Base-by-base conservation (phyloP, 2,888 invertebrate genomes). In the Toxonevra muliebris region DNA sequence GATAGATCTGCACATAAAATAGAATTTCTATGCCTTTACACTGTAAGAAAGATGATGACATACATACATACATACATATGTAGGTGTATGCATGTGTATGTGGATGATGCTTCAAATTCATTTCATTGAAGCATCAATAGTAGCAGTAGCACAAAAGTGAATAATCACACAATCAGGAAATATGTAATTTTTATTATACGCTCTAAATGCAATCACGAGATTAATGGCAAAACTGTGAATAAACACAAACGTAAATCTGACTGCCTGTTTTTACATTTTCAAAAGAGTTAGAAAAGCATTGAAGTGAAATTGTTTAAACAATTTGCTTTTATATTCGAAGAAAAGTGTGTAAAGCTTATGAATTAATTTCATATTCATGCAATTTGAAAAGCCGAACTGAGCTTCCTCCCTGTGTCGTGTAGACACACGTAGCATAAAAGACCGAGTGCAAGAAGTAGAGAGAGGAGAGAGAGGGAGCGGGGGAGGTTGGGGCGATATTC, bases 111-210 rank as follows among this genome's bases (percentile, higher is more conserved):
- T 7, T 30, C 7, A 30, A 30, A 30, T 30, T 30, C 30, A 30
- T 30, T 30, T 30, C 30, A 30, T 30, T 62, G 71, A 58, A 68
- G 71, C 72, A 68, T 69, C 73, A 73, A 71, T 74, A n/a, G n/a
- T 74, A 74, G 75, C 73, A 77, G 66, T 71, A 66, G 70, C 68
- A 68, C 64, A 43, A 42, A 75, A 76, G 76, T 78, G 79, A 77
- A 77, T 80, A 79, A 79, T 80, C 80, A 78, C 78, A 77, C 77
- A 79, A 80, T 79, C 79, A 80, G 77, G 77, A 76, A 77, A 75
- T 65, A 65, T 76, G 78, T 79, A 80, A 80, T 79, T 79, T 80
- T 76, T 75, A 79, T 79, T 76, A 77, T 78, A 78, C 76, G 77
- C 77, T 77, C 77, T 43, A 79, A 79, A 80, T 79, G 80, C 77